A percentile compares a stretch with the other conserved stretches of the same genome.
Conservation (phyloP, 2,797 vertebrate genomes). For the Coregonus ussuriensis region DNA sequence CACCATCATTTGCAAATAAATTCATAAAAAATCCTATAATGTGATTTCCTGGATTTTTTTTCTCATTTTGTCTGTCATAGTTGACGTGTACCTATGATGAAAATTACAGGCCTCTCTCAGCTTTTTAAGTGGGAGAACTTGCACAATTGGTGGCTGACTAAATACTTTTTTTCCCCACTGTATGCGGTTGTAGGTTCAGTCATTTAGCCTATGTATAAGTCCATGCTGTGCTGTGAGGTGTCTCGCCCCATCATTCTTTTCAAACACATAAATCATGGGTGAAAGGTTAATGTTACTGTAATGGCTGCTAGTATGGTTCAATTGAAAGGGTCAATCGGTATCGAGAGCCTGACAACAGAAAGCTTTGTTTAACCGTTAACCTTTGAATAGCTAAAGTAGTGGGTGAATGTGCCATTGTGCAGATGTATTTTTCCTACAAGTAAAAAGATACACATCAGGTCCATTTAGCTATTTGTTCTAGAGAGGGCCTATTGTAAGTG, state of each 20-base stretch:
- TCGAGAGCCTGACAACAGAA: not conserved
- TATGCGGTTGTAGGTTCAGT: not conserved
- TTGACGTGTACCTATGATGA: too few species aligned
- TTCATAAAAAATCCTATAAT: too few species aligned
- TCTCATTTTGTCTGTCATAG: too few species aligned
- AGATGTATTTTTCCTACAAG: not conserved
- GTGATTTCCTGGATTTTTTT: too few species aligned
- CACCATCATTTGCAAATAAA: too few species aligned
- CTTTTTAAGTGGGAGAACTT: too few species aligned
- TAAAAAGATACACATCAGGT: not conserved
- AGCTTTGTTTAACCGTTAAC: not conserved
- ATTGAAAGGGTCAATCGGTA: conserved; percentile 34
- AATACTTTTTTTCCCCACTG: too few species aligned
- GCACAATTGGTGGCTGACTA: too few species aligned
- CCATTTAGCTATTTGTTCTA: conserved; percentile 5
- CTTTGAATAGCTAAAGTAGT: not conserved
- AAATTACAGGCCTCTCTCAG: too few species aligned
- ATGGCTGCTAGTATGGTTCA: conserved; percentile 46
- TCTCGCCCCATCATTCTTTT: conserved; percentile 12
- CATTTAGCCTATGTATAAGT: not conserved
- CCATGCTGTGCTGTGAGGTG: not conserved
- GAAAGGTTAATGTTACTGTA: conserved; percentile 45
- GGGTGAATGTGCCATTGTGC: not conserved
- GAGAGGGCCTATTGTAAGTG: not conserved
- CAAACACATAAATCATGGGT: conserved; percentile 42